Percentiles rank a stretch among this genome's conserved stretches.
phyloP scores from a whole-genome alignment of 2,797 vertebrate species.

The Peromyscus aztecus region DNA sequence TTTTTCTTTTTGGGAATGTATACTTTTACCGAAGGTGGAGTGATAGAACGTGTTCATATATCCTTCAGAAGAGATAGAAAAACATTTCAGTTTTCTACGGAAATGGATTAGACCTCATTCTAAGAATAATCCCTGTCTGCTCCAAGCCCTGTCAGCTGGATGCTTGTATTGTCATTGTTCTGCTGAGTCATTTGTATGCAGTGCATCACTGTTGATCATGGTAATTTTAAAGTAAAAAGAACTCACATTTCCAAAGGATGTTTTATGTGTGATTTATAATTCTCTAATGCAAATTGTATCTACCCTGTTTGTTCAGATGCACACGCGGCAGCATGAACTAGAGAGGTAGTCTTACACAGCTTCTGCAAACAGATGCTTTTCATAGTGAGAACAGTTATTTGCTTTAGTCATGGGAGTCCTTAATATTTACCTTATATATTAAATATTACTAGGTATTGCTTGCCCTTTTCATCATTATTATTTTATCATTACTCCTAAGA shows the following conservation, averaged over 20 bases:
- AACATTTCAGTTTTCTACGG: not conserved
- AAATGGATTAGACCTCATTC: conserved; percentile 27
- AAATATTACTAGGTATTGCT: conserved; percentile 56
- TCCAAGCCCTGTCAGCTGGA: not conserved
- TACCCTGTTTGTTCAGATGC: conserved; percentile 54
- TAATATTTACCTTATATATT: conserved; percentile 35
- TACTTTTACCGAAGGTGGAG: not conserved
- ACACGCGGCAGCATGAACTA: not conserved
- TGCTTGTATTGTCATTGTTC: conserved; percentile 3
- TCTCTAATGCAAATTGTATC: conserved; percentile 71
- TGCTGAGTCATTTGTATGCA: conserved; percentile 67
- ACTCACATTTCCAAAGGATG: conserved; percentile 75
- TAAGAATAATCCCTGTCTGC: not conserved
- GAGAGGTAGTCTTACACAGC: not conserved
- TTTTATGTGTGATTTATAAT: conserved; percentile 78
- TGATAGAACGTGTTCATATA: not conserved
- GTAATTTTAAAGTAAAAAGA: conserved; percentile 79
- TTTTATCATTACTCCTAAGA: not conserved
- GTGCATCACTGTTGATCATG: conserved; percentile 22
- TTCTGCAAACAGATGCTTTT: conserved; percentile 65
- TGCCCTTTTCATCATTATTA: conserved; percentile 9
- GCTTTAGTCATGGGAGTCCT: conserved; percentile 10
- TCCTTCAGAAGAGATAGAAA: not conserved
- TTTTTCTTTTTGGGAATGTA: not conserved
- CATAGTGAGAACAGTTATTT: conserved; percentile 54